Evolutionary conservation across 2,797 vertebrate species (phyloP).

Genomic region (Bucorvus abyssinicus): DNA sequence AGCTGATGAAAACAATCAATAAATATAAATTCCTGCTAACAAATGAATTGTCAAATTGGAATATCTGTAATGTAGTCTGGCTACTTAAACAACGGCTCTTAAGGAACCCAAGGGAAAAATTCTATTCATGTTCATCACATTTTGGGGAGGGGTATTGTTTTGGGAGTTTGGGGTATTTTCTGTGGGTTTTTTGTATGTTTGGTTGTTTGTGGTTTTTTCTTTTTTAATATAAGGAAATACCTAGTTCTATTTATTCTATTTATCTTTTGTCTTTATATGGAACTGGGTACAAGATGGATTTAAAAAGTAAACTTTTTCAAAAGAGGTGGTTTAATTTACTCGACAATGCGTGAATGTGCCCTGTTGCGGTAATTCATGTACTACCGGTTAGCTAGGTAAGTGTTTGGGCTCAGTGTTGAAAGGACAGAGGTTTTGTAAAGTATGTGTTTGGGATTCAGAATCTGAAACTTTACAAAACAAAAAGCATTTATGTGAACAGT

Average conservation of each 20-base stretch:
- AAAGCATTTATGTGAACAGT: neutral
- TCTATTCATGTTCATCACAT: neutral
- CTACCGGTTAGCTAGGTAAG: neutral
- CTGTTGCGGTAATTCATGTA: conserved; percentile 4
- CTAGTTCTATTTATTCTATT: neutral
- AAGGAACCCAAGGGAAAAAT: neutral
- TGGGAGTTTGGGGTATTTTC: neutral
- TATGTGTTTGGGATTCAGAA: neutral
- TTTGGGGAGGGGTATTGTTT: neutral
- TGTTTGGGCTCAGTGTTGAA: neutral
- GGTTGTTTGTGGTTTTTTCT: neutral
- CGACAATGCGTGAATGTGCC: neutral
- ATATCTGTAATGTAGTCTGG: neutral
- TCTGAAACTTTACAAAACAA: neutral
- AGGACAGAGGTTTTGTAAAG: neutral
- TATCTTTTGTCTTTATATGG: neutral
- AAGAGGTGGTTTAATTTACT: conserved; percentile 46
- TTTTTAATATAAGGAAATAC: neutral
- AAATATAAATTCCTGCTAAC: neutral
- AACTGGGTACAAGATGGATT: neutral
- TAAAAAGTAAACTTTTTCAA: conserved; percentile 2
- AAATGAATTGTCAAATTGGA: neutral
- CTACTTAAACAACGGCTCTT: neutral
- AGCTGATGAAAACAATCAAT: neutral
- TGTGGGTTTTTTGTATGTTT: neutral